Percentiles rank a stretch among this genome's conserved stretches.
phyloP scores from a whole-genome alignment of 2,888 invertebrate species.

The Tachina lurida region DNA sequence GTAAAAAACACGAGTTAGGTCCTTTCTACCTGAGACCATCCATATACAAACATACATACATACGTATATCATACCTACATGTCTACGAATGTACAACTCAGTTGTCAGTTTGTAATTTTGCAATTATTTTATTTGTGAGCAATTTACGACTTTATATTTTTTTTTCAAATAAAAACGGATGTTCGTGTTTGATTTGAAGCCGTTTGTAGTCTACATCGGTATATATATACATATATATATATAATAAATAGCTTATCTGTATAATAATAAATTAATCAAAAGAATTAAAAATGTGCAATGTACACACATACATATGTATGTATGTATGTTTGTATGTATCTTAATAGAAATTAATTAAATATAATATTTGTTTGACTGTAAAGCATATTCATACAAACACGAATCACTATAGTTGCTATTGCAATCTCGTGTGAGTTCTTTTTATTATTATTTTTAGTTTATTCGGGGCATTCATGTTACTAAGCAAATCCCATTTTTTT shows the following conservation, averaged over 20 bases:
- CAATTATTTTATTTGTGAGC: slow-evolving; percentile 1
- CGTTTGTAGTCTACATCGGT: background rate
- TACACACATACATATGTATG: background rate
- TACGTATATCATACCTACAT: background rate
- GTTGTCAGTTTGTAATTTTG: background rate
- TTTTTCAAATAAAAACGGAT: slow-evolving; percentile 34
- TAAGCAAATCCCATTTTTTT: background rate
- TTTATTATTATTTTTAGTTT: too few species aligned
- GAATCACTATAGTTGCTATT: slow-evolving; percentile 27
- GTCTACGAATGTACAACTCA: background rate
- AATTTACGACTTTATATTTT: background rate
- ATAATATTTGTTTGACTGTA: slow-evolving; percentile 59
- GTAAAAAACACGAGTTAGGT: too few species aligned
- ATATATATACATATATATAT: background rate
- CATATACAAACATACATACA: background rate
- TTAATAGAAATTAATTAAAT: slow-evolving; percentile 61
- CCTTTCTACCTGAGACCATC: too few species aligned
- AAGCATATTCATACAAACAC: slow-evolving; percentile 33
- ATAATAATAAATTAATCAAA: slow-evolving; percentile 42
- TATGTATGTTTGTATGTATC: too few species aligned
- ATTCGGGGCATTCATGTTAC: background rate
- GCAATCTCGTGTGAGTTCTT: slow-evolving; percentile 41
- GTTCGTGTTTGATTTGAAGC: slow-evolving; percentile 11
- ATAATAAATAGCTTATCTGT: slow-evolving; percentile 34
- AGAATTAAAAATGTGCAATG: slow-evolving; percentile 24